phyloP scores from a whole-genome alignment of 2,888 invertebrate species.

The Meliscaeva auricollis region DNA sequence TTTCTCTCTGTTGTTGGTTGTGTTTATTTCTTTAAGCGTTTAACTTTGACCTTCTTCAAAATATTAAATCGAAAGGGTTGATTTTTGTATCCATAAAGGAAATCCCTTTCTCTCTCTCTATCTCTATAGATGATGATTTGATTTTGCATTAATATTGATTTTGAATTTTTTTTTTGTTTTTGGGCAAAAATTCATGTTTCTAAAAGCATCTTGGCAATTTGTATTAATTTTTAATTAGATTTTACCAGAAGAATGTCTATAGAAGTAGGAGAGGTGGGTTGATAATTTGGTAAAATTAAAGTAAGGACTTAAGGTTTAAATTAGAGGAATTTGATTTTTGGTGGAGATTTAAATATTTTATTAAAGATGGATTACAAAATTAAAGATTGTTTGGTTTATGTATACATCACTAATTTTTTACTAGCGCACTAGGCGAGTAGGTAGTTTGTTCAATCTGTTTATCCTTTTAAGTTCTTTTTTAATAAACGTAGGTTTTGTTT shows the following conservation, averaged over 20 bases:
- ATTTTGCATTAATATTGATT: constrained; percentile 60
- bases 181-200: constrained; percentile 22
- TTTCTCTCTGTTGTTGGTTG: neutral
- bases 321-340: neutral
- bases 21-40: constrained; percentile 12
- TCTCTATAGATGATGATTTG: constrained; percentile 16
- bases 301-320: neutral
- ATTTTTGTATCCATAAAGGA: neutral
- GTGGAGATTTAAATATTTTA: neutral
- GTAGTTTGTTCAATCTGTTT: too few relatives aligned
- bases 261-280: neutral
- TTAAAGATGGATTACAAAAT: constrained; percentile 11
- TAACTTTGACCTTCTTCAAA: constrained; percentile 41
- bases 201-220: constrained; percentile 49
- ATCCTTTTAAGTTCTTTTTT: too few relatives aligned
- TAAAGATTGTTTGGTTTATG: neutral
- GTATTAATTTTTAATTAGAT: constrained; percentile 61
- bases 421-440: too few relatives aligned
- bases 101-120: neutral
- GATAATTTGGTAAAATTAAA: neutral
- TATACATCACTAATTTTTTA: neutral
- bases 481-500: too few relatives aligned
- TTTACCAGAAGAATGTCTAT: neutral
- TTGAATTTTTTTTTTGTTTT: constrained; percentile 16
- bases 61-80: neutral